Evolutionary conservation across 2,797 vertebrate species (phyloP).

Genomic region (Microtus californicus): DNA sequence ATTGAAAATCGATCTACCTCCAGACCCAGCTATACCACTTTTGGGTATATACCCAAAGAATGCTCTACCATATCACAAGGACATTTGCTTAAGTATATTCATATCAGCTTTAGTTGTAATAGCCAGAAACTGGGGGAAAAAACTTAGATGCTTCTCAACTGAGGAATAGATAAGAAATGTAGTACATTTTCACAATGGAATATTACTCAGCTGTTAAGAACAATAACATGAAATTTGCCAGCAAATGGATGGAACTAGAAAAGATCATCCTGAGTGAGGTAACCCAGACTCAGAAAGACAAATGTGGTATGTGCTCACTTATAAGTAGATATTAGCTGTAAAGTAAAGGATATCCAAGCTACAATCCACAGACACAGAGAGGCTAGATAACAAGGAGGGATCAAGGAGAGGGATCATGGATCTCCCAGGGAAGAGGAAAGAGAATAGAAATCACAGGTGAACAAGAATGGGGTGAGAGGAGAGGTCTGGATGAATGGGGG

Average conservation of each 20-base stretch:
- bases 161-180: background rate
- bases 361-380: background rate
- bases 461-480: background rate
- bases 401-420: background rate
- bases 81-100: background rate
- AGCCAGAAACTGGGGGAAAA: background rate
- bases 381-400: background rate
- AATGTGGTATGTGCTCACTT: background rate
- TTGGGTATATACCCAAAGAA: background rate
- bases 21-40: background rate
- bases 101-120: background rate
- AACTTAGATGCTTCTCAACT: background rate
- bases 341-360: background rate
- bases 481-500: background rate
- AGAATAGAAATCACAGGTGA: background rate
- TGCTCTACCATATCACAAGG: background rate
- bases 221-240: background rate
- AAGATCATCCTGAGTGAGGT: background rate
- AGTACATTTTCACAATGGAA: background rate
- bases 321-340: background rate
- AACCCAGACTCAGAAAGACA: background rate
- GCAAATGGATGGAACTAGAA: background rate
- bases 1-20: background rate
- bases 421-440: background rate
- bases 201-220: background rate